phyloP scores from a whole-genome alignment of 2,797 vertebrate genomes.

The Coreius guichenoti region DNA sequence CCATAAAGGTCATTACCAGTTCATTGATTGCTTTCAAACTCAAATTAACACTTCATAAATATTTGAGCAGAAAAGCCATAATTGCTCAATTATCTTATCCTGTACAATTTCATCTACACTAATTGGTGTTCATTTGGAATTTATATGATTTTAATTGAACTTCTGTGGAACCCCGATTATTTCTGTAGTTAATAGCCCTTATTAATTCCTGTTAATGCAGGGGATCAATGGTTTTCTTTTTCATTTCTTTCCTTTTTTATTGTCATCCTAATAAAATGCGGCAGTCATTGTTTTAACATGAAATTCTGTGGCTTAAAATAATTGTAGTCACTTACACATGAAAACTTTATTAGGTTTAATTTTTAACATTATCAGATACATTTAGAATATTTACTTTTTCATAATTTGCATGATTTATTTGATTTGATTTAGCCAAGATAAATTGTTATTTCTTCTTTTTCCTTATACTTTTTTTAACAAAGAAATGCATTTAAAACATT shows the following conservation, averaged over 20 bases:
- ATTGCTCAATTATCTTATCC: conserved; percentile 76
- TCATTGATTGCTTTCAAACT: conserved; percentile 68
- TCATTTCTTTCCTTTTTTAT: conserved; percentile 50
- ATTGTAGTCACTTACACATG: not conserved
- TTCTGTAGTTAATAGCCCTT: conserved; percentile 71
- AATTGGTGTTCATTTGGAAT: conserved; percentile 80
- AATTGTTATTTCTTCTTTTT: conserved; percentile 30
- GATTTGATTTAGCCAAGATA: not conserved
- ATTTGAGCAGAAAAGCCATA: conserved; percentile 72
- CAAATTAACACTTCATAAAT: conserved; percentile 73
- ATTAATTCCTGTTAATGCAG: conserved; percentile 62
- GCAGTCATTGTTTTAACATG: conserved; percentile 32
- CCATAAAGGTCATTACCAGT: conserved; percentile 59
- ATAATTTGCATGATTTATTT: not conserved
- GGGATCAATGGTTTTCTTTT: conserved; percentile 48
- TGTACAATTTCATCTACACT: conserved; percentile 72
- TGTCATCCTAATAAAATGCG: conserved; percentile 20
- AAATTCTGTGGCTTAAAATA: not conserved
- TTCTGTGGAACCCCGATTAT: conserved; percentile 72
- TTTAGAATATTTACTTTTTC: not conserved
- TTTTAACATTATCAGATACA: not conserved
- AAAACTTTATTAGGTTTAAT: not conserved
- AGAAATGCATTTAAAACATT: not conserved
- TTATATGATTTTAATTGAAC: conserved; percentile 79
- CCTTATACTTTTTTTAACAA: not conserved